Evolutionary conservation across 2,888 invertebrate species (phyloP), one percentile per base, ranked within the genome.

Genomic region (Euclidia mi): DNA sequence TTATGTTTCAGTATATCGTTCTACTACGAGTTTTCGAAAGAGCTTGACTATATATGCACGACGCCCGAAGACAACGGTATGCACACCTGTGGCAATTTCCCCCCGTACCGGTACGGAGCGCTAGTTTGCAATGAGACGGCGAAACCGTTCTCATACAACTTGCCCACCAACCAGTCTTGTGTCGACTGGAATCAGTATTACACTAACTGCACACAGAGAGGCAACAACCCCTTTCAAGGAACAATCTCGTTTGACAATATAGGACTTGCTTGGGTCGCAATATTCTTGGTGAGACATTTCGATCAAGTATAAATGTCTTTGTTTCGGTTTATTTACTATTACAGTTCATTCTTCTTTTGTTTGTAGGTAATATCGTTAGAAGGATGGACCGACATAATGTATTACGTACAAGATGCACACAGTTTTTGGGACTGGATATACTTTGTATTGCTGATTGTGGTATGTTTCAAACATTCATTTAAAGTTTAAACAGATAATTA

Each of bases 401-500:
- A 99, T 93, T 99, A 99, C 94, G 98, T 99, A 66, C 99, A 99
- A 95, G 99, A 99, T 91, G 99, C 99, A 45, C 99, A 99, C 94
- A 99, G 99, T 68, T 99, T 99, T 92, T 99, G 99, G 99, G 99
- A 99, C 89, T 99, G 99, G 99, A 98, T 99, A 74, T 99, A 99
- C 94, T 99, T 99, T 95, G 99, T 99, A 59, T 96, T 99, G 64
- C 96, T 99, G 68, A 99, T 99, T 95, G 99, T 99, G 95, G 99
- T 99, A 95, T 96, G 98, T 96, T 28, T 44, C 7, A 6, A n/a
- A n/a, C n/a, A n/a, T n/a, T n/a, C n/a, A n/a, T n/a, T n/a, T n/a
- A n/a, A n/a, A n/a, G n/a, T n/a, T n/a, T n/a, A n/a, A n/a, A n/a
- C n/a, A n/a, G n/a, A n/a, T n/a, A n/a, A n/a, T n/a, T n/a, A n/a